Conservation (phyloP, 2,888 invertebrate genomes). For the Helicoverpa assulta region DNA sequence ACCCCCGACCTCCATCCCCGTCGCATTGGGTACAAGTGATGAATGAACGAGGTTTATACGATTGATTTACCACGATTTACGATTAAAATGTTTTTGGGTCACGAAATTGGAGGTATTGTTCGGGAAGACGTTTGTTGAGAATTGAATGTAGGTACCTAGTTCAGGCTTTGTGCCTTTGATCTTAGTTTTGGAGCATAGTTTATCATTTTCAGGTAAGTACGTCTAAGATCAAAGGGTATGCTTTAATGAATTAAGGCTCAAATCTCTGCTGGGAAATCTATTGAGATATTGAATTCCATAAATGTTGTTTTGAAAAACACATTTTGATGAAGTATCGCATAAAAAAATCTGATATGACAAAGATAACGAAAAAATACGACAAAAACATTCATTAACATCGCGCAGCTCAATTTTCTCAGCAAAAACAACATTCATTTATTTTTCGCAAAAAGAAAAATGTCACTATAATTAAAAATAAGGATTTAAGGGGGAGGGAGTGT, state of each 20-base stretch:
- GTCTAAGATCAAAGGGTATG: background rate
- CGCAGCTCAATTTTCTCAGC: slow-evolving; percentile 17
- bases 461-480: slow-evolving; percentile 53
- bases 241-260: background rate
- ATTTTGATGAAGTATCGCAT: no score
- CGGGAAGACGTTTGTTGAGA: background rate
- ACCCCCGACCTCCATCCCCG: slow-evolving; percentile 59
- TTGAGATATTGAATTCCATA: no score
- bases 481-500: slow-evolving; percentile 36
- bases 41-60: slow-evolving; percentile 53
- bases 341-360: no score
- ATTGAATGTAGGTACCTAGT: slow-evolving; percentile 1
- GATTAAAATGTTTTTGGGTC: slow-evolving; percentile 51
- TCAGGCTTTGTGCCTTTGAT: no score
- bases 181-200: background rate
- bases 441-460: slow-evolving; percentile 32
- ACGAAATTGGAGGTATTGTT: slow-evolving; percentile 41
- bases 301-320: no score
- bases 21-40: slow-evolving; percentile 52
- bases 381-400: background rate
- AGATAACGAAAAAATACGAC: background rate
- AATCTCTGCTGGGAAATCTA: no score
- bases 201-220: background rate
- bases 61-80: slow-evolving; percentile 59
- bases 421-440: slow-evolving; percentile 24